These are phyloP conservation scores for Pteropus alecto DNA, from an alignment of 2,113 vertebrate genomes.

Conservation along the genomic window DNA sequence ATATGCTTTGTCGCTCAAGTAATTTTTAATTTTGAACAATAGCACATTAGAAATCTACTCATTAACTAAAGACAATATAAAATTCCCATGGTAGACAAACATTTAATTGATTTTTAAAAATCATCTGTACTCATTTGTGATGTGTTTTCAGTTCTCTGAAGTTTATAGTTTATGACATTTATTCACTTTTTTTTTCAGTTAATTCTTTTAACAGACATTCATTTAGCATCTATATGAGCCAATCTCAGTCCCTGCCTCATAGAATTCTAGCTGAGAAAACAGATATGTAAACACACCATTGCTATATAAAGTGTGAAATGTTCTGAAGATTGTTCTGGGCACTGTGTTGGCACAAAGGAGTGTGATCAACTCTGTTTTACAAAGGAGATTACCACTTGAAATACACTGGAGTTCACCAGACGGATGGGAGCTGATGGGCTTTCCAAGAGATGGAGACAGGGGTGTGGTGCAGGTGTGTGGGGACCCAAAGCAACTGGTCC, in stretches of 20 bases:
- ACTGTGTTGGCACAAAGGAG: neutral
- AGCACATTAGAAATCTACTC: neutral
- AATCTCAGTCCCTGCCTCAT: neutral
- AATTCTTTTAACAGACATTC: constrained; percentile 25
- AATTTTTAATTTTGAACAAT: neutral
- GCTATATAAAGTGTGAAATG: neutral
- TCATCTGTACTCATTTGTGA: neutral
- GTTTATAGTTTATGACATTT: constrained; percentile 37
- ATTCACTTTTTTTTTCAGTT: neutral
- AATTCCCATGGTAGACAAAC: neutral
- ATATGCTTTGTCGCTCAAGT: neutral
- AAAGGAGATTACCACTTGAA: neutral
- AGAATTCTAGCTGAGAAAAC: constrained; percentile 17
- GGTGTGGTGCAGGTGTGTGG: neutral
- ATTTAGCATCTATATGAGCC: constrained; percentile 18
- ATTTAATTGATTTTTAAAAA: constrained; percentile 38
- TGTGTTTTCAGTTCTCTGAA: constrained; percentile 35
- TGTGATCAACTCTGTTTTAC: neutral
- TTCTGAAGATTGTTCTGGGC: constrained; percentile 10
- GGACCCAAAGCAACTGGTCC: too few species aligned
- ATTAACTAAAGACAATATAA: constrained; percentile 23
- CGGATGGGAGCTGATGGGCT: neutral
- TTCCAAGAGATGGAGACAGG: neutral
- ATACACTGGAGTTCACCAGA: neutral
- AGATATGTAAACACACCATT: constrained; percentile 36